Percentiles rank a stretch among this genome's conserved stretches.
phyloP scores from a whole-genome alignment of 1,140 invertebrate species.

The Philopotamus ludificatus region DNA sequence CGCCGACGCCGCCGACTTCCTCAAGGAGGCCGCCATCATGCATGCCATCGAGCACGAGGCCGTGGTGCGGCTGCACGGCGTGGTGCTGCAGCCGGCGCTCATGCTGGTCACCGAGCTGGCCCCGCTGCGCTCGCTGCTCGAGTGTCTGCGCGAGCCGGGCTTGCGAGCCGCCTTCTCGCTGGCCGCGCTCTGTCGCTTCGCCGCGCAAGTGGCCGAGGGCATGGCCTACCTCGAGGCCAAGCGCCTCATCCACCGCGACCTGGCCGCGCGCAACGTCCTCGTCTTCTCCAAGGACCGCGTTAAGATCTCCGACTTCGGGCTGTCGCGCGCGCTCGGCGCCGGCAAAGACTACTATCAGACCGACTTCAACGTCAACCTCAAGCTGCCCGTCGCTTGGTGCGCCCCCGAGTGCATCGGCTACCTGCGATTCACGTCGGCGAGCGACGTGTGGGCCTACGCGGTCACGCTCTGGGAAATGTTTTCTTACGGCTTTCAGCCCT shows the following conservation, averaged over 20 bases:
- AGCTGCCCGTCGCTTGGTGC: slow-evolving; percentile 98
- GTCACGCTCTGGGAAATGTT: slow-evolving; percentile 99
- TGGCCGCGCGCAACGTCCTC: slow-evolving; percentile 93
- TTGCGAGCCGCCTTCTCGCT: slow-evolving; percentile 87
- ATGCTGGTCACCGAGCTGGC: slow-evolving; percentile 98
- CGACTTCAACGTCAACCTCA: slow-evolving; percentile 97
- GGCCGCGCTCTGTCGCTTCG: slow-evolving; percentile 84
- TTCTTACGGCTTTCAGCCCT: slow-evolving; percentile 96
- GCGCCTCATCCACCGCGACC: slow-evolving; percentile 89
- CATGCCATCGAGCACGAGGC: slow-evolving; percentile 95
- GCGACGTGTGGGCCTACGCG: slow-evolving; percentile 97
- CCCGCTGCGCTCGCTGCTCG: slow-evolving; percentile 88
- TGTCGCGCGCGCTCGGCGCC: slow-evolving; percentile 92
- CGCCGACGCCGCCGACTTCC: slow-evolving; percentile 92
- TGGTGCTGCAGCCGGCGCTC: slow-evolving; percentile 90
- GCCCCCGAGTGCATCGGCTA: slow-evolving; percentile 98
- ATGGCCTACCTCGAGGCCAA: slow-evolving; percentile 95
- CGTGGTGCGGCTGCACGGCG: slow-evolving; percentile 95
- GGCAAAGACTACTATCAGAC: slow-evolving; percentile 99
- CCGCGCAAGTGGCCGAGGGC: slow-evolving; percentile 92
- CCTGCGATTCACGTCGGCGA: slow-evolving; percentile 91
- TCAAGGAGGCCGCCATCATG: slow-evolving; percentile 98
- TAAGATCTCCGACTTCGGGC: slow-evolving; percentile 97
- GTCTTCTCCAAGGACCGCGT: slow-evolving; percentile 96
- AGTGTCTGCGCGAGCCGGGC: slow-evolving; percentile 92